A percentile compares a stretch with the other conserved stretches of the same genome.
Conservation (phyloP, 2,888 invertebrate genomes). For the Pachymerium ferrugineum region DNA sequence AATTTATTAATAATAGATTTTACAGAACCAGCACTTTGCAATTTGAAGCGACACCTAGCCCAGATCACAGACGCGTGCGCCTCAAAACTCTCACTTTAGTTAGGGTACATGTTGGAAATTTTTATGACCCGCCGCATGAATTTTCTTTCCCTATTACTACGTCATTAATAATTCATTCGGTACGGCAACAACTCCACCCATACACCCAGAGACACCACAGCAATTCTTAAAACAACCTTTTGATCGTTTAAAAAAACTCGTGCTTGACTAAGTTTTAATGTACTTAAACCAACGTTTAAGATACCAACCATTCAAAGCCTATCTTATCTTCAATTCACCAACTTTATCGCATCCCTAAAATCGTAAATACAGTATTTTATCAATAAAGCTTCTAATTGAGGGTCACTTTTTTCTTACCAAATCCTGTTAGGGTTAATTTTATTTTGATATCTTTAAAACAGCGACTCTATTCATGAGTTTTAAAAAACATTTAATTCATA, state of each 20-base stretch:
- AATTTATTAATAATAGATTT: no score
- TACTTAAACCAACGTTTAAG: no score
- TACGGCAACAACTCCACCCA: not conserved
- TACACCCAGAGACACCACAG: not conserved
- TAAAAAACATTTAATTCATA: not conserved
- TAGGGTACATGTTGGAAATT: slow-evolving; percentile 4
- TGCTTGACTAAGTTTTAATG: no score
- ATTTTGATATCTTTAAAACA: not conserved
- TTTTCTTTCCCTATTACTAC: not conserved
- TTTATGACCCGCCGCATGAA: not conserved
- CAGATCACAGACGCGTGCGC: not conserved
- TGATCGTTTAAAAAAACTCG: not conserved
- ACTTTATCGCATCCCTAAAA: no score
- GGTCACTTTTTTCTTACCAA: no score
- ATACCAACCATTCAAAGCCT: no score
- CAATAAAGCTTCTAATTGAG: no score
- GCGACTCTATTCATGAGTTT: not conserved
- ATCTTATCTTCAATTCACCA: no score
- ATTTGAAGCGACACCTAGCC: not conserved
- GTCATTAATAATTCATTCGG: slow-evolving; percentile 4
- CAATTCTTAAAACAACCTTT: not conserved
- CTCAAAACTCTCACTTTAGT: not conserved
- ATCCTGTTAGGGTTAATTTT: no score
- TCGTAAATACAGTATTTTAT: no score
- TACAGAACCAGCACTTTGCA: not conserved